A percentile compares a stretch with the other conserved stretches of the same genome.
Conservation (phyloP, 1,140 invertebrate species). For the Zaprionus vittiger region DNA sequence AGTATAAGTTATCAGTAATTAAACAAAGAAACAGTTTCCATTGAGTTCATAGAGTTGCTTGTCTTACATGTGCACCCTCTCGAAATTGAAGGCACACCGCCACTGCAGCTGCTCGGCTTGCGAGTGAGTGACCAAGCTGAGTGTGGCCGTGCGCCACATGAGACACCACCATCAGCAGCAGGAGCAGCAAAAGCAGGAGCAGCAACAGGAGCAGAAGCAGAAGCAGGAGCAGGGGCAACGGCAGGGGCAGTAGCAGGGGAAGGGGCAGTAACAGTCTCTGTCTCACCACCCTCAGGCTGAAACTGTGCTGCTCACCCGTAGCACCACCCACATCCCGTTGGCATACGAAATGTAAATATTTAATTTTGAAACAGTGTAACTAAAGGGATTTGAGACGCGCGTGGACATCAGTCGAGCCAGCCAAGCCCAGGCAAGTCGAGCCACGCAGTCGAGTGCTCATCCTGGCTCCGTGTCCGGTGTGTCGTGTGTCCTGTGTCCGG, state of each 20-base stretch:
- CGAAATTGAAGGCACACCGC: background rate
- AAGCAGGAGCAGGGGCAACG: too few species aligned
- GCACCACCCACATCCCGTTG: conserved; percentile 53
- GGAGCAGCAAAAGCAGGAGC: too few species aligned
- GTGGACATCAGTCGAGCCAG: conserved; percentile 44
- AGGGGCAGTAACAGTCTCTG: background rate
- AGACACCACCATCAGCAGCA: background rate
- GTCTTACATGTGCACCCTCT: background rate
- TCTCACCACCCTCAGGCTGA: conserved; percentile 6
- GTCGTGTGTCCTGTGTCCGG: conserved; percentile 5
- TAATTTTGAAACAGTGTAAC: conserved; percentile 82
- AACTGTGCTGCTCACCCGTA: conserved; percentile 9
- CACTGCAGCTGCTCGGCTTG: background rate
- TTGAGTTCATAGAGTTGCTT: background rate
- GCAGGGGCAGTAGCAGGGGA: too few species aligned
- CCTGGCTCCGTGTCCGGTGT: conserved; percentile 28
- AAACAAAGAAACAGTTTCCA: background rate
- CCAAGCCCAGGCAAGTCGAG: background rate
- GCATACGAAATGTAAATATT: conserved; percentile 79
- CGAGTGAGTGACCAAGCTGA: conserved; percentile 2
- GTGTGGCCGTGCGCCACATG: background rate
- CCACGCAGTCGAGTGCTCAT: conserved; percentile 4
- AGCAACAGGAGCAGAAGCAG: too few species aligned
- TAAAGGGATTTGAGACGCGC: conserved; percentile 82
- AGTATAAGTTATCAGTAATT: too few species aligned